Conservation (phyloP, 1,140 invertebrate genomes). For the Procambarus virginalis region DNA sequence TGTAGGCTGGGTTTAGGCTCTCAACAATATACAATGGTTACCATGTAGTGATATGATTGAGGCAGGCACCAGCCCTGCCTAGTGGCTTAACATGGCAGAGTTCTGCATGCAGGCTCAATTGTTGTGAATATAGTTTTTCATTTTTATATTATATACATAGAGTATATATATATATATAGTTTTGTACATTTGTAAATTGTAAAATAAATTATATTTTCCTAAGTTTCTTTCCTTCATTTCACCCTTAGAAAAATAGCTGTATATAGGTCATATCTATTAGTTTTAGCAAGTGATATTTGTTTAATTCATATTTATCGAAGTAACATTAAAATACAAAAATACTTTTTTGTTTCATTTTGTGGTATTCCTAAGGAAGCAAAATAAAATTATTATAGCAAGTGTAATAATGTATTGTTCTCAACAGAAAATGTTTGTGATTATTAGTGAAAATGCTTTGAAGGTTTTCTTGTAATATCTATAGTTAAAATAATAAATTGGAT, state of each 20-base stretch:
- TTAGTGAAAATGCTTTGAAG: neutral
- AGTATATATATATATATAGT: slow-evolving; percentile 33
- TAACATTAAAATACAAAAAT: slow-evolving; percentile 3
- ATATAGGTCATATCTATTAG: slow-evolving; percentile 2
- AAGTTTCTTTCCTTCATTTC: slow-evolving; percentile 51
- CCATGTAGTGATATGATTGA: neutral
- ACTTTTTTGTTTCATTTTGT: neutral
- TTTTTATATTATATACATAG: neutral
- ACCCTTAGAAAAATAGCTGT: slow-evolving; percentile 10
- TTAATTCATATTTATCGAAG: neutral
- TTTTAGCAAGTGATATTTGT: slow-evolving; percentile 3
- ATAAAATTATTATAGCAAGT: neutral
- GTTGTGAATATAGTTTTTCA: slow-evolving; percentile 34
- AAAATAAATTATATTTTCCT: slow-evolving; percentile 50
- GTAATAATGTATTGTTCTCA: neutral
- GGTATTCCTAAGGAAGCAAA: neutral
- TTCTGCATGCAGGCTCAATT: neutral
- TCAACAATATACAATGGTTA: neutral
- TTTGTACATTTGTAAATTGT: slow-evolving; percentile 57
- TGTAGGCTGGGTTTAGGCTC: neutral
- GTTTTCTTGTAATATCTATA: neutral
- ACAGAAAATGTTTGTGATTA: neutral
- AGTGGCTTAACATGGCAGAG: no score
- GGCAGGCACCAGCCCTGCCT: neutral
- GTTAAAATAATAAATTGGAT: neutral